Base-by-base conservation (phyloP, 1,140 invertebrate genomes). In the Pachypeltis micranthus region DNA sequence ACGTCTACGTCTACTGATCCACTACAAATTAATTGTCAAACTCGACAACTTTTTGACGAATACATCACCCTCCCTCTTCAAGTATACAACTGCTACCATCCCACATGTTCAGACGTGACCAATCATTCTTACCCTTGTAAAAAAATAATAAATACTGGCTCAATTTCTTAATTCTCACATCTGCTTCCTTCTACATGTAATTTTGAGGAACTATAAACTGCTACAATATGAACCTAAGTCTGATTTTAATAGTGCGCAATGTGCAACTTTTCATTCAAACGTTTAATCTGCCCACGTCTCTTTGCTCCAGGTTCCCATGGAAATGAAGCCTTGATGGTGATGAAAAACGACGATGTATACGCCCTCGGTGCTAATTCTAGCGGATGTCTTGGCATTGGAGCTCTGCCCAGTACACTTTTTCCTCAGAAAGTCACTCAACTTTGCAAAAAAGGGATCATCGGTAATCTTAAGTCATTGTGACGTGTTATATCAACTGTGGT, bases 311-410 rank as follows among this genome's bases (percentile, higher is more conserved):
- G 77, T 26, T 75, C 77, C 65, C 74, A 82, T 34, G 83, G 82
- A 16, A 84, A 83, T 72, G 83, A 85, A 74, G 82, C 83, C 25
- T 71, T 85, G 39, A 76, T 85, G 57, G 77, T 85, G 16, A 83
- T 79, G 24, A 79, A 79, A 66, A 76, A 80, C 67, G 81, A 82
- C 70, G 80, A 81, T 66, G 81, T 85, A 1, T 84, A 78, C 72
- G 79, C 79, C 7, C 67, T 85, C 44, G 83, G 84, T 39, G 80
- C 76, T 10, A 85, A 85, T 66, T 76, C 76, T 23, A 76, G 77
- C 60, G 81, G 80, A 16, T 85, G 82, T 70, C 71, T 84, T 27
- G 83, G 83, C n/a, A 74, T 80, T 29, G 82, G 82, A 47, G 78
- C 78, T 68, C 69, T 76, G 0, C 75, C 78, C 16, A 80, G 78